Base-by-base conservation (phyloP, 2,797 vertebrate species). In the Cyclopterus lumpus region DNA sequence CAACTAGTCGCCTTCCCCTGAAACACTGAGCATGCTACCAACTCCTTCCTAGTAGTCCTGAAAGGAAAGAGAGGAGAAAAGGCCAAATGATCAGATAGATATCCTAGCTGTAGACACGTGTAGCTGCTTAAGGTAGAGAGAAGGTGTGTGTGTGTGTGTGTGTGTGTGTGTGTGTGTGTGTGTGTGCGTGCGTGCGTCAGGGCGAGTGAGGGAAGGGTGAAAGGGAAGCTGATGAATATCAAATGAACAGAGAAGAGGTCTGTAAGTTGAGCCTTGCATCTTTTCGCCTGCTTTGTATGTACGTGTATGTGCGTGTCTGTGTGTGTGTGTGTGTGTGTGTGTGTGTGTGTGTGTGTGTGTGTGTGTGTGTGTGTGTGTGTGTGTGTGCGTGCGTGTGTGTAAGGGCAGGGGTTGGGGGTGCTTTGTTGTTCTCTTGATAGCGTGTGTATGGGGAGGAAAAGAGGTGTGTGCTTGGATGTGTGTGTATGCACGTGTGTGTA, bases 241-340 rank as follows among this genome's bases (percentile, higher is more conserved):
- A 87, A 87, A 89, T 89, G 89, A 91, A 89, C 87, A 91, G 74
- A 84, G 86, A 81, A 80, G 75, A 90, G 83, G 78, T 85, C 81
- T 86, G 89, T 89, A 91, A 91, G 73, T 70, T 73, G 78, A 91
- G 80, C 79, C 83, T 74, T 71, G 66, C 70, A 71, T 87, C 80
- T 82, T 74, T 65, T n/a, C 40, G 59, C 58, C 77, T 73, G 58
- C 75, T 74, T 79, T 81, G 61, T 82, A 42, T 81, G 34, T 67
- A 55, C 48, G 60, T 32, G 38, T 53, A 11, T 63, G 51, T 32
- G 24, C 51, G 44, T 55, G 8, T 22, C 15, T 38, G 44, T 75
- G 49, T 58, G 26, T 61, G 51, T 36, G 46, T 60, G 59, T 80
- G 68, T 80, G 70, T 42, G 22, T 58, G 70, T 73, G 72, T 58